Conservation (phyloP, 2,797 vertebrate genomes). For the Pelochelys cantorii region DNA sequence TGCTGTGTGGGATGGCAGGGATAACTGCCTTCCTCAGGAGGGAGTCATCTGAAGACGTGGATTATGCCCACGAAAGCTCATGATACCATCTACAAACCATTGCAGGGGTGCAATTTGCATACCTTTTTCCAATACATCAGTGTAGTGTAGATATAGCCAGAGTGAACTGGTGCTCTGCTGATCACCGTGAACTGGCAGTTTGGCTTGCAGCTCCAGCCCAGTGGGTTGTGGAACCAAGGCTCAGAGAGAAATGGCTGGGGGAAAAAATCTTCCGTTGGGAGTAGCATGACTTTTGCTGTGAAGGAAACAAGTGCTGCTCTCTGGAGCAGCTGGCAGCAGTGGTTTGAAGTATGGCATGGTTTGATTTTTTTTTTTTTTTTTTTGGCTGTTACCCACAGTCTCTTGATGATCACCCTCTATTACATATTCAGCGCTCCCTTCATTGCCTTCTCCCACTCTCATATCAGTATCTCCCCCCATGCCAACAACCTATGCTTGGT, state of each 20-base stretch:
- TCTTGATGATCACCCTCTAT: not conserved
- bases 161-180: too few species aligned
- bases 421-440: not conserved
- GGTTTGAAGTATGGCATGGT: not conserved
- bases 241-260: not conserved
- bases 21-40: not conserved
- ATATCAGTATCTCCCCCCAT: not conserved
- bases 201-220: too few species aligned
- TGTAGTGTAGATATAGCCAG: too few species aligned
- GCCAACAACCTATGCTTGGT: not conserved
- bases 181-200: too few species aligned
- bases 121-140: too few species aligned
- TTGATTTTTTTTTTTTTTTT: not conserved
- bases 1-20: not conserved
- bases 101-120: too few species aligned
- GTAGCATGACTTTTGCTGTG: not conserved
- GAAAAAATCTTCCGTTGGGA: not conserved
- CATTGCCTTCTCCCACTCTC: not conserved
- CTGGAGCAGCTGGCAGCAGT: not conserved
- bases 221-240: too few species aligned
- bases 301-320: not conserved
- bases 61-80: too few species aligned
- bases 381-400: not conserved
- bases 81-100: too few species aligned
- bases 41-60: not conserved